Evolutionary conservation across 2,888 invertebrate genomes (phyloP), one percentile per base, ranked within the genome.

Genomic region (Automeris io): DNA sequence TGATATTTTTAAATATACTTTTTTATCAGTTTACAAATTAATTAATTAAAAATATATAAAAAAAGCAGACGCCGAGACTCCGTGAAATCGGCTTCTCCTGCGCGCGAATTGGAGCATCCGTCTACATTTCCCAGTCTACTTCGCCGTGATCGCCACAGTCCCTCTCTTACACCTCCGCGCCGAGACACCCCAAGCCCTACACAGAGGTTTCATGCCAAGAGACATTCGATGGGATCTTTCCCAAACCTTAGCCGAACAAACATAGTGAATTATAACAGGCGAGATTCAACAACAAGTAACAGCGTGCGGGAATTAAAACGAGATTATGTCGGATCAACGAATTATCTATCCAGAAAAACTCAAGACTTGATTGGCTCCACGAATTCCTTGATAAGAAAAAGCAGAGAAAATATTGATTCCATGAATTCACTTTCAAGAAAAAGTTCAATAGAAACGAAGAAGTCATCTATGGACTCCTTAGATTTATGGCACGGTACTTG

Each of bases 51-150:
- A 40, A 43, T 63, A 42, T 53, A 39, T 41, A 41, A 48, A 52
- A 67, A 46, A 52, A 60, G 76, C 66, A 90, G 90, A 68, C 85
- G 91, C 41, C 83, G 90, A 29, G 90, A 90, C 41, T 90, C 91
- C 4, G 60, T 88, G 23, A 64, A 90, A 43, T 87, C 90, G n/a
- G 78, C 87, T 37, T 89, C 88, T 40, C 89, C 80, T 43, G 89
- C 56, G 67, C 85, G 88, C 3, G 91, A 91, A 49, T 51, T 91
- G 46, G 89, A 90, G 50, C 93, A 93, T 64, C 93, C 93, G 0
- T 92, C 92, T 13, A 87, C 89, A 18, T 93, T 93, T 61, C 91
- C 93, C 33, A 90, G 90, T 47, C 88, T 90, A 26, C 77, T 93
- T 39, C 83, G 93, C 1, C 88, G 90, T 39, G 90, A 91, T 51